Base-by-base conservation (phyloP, 2,797 vertebrate species). In the Characodon lateralis region DNA sequence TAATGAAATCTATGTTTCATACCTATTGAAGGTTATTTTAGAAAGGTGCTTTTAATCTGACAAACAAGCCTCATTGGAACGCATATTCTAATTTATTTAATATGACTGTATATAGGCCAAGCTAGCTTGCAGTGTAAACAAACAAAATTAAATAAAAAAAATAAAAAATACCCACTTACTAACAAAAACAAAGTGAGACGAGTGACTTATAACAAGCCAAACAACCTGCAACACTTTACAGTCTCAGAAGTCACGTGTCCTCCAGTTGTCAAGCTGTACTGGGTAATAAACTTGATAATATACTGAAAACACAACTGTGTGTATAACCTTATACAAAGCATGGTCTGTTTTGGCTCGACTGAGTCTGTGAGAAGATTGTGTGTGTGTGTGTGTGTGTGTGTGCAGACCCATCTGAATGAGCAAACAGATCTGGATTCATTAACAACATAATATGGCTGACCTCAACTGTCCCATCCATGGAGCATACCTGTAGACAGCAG, bases 281-380 rank as follows among this genome's bases (percentile, higher is more conserved):
- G 24, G 61, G 74, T 59, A 73, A 75, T 50, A 73, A 83, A 31
- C 63, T 76, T 77, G 80, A 85, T 83, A 84, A 90, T 78, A 50
- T 83, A 87, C 72, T 84, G 79, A 80, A 87, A 88, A 84, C 77
- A 83, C 79, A 90, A 90, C 86, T 70, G 66, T 70, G 43, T 69
- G 26, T 16, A 26, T 68, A 74, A 39, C 70, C 35, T 78, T 39
- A 13, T 2, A 87, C 82, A 88, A 87, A 87, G 87, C 55, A 1
- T n/a, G 75, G 72, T 85, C 79, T 89, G 79, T 89, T 71, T 72
- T 61, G n/a, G 39, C 8, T 73, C 81, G 72, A 81, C 72, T 76
- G 82, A 46, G 78, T 88, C 79, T 73, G 78, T 83, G 89, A 70
- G 43, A 48, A 48, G 43, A 20, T 13, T 51, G 13, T 16, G 3